These are phyloP conservation scores for Salarias fasciatus DNA, from an alignment of 2,797 vertebrate genomes.

Conservation along the genomic window DNA sequence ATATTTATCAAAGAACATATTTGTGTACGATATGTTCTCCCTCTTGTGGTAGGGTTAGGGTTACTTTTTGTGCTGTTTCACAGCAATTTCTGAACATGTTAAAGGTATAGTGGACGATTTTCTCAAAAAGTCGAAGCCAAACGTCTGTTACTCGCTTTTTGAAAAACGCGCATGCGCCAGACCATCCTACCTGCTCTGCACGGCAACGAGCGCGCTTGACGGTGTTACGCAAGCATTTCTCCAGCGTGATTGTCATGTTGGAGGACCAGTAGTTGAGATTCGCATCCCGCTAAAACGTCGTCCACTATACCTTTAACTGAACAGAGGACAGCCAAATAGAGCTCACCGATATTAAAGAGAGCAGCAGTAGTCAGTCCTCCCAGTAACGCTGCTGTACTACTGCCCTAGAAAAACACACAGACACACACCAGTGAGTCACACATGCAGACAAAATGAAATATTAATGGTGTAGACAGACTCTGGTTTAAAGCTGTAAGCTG, in stretches of 20 bases:
- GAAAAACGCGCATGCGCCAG: too few relatives aligned
- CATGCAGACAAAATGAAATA: conserved; percentile 66
- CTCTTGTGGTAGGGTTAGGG: conserved; percentile 54
- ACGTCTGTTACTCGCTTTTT: too few relatives aligned
- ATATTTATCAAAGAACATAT: conserved; percentile 78
- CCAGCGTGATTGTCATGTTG: too few relatives aligned
- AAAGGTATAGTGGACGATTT: too few relatives aligned
- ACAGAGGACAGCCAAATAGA: conserved; percentile 18
- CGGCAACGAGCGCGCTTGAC: too few relatives aligned
- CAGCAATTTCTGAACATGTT: conserved; percentile 42
- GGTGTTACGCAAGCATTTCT: too few relatives aligned
- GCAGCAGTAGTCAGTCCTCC: conserved; percentile 28
- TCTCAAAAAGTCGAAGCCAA: too few relatives aligned
- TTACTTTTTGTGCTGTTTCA: conserved; percentile 59
- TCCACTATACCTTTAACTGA: too few relatives aligned
- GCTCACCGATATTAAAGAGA: conserved; percentile 29
- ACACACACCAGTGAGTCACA: conserved; percentile 48
- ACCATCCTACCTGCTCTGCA: too few relatives aligned
- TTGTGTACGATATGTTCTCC: conserved; percentile 61
- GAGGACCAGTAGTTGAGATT: too few relatives aligned
- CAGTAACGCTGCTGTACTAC: conserved; percentile 20
- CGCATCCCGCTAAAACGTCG: too few relatives aligned
- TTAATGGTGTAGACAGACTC: conserved; percentile 61
- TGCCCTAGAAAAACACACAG: conserved; percentile 27
- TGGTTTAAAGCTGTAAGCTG: conserved; percentile 61